phyloP scores from a whole-genome alignment of 2,888 invertebrate species.

The Pristionchus maxplancki region DNA sequence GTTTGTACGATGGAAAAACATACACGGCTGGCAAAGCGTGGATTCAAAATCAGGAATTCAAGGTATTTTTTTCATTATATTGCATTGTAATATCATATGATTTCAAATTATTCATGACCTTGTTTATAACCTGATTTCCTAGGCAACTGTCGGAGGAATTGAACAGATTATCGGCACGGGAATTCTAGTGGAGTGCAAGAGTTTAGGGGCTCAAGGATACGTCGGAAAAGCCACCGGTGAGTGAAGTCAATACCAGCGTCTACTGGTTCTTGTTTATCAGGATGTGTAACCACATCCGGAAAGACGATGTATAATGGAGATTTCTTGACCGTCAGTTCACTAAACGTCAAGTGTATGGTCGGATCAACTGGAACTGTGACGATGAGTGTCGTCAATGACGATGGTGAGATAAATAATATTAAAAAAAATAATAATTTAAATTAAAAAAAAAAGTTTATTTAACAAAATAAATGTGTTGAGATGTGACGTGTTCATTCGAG shows the following conservation, averaged over 20 bases:
- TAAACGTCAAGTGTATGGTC: conserved; percentile 9
- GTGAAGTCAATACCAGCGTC: neutral
- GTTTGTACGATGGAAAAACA: conserved; percentile 7
- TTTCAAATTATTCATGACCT: too few relatives aligned
- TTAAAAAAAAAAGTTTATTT: neutral
- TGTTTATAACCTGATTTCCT: too few relatives aligned
- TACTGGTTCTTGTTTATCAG: too few relatives aligned
- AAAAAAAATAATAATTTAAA: neutral
- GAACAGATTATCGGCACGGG: neutral
- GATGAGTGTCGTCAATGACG: neutral
- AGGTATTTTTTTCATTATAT: neutral
- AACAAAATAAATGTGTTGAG: neutral
- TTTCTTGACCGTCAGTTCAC: neutral
- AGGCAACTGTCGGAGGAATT: conserved; percentile 2
- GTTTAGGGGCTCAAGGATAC: neutral
- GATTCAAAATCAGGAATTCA: neutral
- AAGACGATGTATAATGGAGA: neutral
- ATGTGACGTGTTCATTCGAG: conserved; percentile 26
- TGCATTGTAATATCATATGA: neutral
- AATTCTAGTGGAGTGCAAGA: conserved; percentile 5
- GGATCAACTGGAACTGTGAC: neutral
- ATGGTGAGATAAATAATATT: neutral
- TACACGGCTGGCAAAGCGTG: neutral
- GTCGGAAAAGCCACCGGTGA: neutral
- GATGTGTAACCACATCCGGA: conserved; percentile 25